These are phyloP conservation scores for Patiria miniata DNA, from an alignment of 35 echinoderm and acorn worm genomes.

Conservation along the genomic window DNA sequence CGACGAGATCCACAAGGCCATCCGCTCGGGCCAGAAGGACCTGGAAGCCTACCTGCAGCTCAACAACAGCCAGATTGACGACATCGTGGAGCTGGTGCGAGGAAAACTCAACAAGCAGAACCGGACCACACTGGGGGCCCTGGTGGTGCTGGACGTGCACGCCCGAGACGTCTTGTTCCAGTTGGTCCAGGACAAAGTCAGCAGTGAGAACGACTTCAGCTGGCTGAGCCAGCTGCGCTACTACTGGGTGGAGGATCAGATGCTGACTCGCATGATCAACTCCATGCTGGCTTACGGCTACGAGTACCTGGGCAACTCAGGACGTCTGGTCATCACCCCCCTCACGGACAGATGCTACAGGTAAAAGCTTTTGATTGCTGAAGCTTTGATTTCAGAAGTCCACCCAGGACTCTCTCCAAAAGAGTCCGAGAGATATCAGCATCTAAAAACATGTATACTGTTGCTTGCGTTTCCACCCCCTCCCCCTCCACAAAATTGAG, in stretches of 20 bases:
- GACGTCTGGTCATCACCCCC: conserved; percentile 94
- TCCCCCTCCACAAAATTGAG: too few relatives aligned
- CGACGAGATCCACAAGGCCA: conserved; percentile 89
- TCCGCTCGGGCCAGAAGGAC: conserved; percentile 68
- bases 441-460: too few relatives aligned
- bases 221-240: conserved; percentile 97
- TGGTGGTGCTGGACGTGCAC: conserved; percentile 97
- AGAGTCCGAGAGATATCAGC: too few relatives aligned
- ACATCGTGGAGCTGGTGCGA: conserved; percentile 92
- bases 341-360: conserved; percentile 99
- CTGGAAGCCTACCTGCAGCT: conserved; percentile 81
- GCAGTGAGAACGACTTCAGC: conserved; percentile 91
- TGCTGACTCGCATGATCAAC: conserved; percentile 97
- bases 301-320: conserved; percentile 97
- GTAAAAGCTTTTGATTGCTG: conserved; percentile 36
- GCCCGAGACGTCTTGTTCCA: conserved; percentile 86
- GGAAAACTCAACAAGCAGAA: conserved; percentile 99
- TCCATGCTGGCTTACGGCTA: conserved; percentile 97
- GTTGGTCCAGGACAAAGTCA: conserved; percentile 76
- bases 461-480: too few relatives aligned
- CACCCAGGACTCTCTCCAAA: too few relatives aligned
- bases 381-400: too few relatives aligned
- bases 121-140: conserved; percentile 93
- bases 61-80: conserved; percentile 93
- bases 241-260: conserved; percentile 90